Evolutionary conservation across 2,888 invertebrate genomes (phyloP), one percentile per base, ranked within the genome.

Genomic region (Mimas tiliae): DNA sequence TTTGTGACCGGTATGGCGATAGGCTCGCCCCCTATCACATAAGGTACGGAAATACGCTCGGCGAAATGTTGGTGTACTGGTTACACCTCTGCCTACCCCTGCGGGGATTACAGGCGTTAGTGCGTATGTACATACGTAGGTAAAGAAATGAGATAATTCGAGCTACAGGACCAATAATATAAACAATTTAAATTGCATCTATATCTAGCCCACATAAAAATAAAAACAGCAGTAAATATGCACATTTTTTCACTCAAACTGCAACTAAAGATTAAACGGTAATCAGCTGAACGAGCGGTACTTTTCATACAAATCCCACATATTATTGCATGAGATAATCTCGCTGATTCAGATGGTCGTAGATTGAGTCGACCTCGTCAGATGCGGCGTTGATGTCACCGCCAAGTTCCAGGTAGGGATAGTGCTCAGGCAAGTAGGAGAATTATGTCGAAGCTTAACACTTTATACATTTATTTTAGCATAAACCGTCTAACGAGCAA

Each of bases 341-440:
- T 9, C 50, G 47, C 33, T 51, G 50, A 64, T 58, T 64, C 14
- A n/a, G 47, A 78, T 83, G 83, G 80, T 76, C 74, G 76, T 83
- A 79, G 73, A 87, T 88, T 86, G 80, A 79, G 70, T 62, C 77
- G 85, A 77, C 87, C 88, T 87, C 75, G 80, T 16, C 64, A 71
- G 42, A 21, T 58, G 47, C 27, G 19, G 27, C n/a, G 78, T 76
- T 86, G 85, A 85, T 83, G 84, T 85, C 83, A 79, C 72, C 69
- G 69, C 33, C n/a, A 16, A 6, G 38, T 1, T 38, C 16, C 58
- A 58, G 11, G 12, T 6, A n/a, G n/a, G 19, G 58, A 58, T 0
- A 58, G 42, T 42, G 6, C 0, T 38, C 42, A 16, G 38, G 38
- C 42, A 11, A 58, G 19, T 58, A 16, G n/a, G 6, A 16, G 1